phyloP scores from a whole-genome alignment of 1,140 invertebrate genomes.

The Apocrypta bakeri region DNA sequence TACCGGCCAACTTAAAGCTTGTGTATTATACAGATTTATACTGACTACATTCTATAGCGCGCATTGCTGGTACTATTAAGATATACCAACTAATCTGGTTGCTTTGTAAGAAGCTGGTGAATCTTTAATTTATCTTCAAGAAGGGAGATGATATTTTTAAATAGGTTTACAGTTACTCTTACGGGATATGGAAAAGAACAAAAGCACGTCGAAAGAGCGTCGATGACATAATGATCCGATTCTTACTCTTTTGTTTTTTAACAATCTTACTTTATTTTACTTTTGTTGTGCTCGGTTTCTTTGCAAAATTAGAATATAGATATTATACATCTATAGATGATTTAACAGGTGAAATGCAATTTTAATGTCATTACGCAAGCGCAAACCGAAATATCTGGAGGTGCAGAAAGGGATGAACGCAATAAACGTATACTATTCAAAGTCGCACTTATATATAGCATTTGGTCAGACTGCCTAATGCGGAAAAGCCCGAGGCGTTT shows the following conservation, averaged over 20 bases:
- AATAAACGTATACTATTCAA: conserved; percentile 15
- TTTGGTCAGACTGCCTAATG: conserved; percentile 32
- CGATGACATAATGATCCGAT: not conserved
- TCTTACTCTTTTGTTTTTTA: not conserved
- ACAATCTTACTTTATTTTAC: too few relatives aligned
- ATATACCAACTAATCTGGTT: conserved; percentile 32
- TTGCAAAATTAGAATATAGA: too few relatives aligned
- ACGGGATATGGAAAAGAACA: not conserved
- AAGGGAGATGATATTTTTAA: not conserved
- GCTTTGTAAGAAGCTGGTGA: not conserved
- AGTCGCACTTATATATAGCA: conserved; percentile 14
- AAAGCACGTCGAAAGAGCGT: not conserved
- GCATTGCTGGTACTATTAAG: not conserved
- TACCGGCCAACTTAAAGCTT: not conserved
- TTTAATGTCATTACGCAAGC: not conserved
- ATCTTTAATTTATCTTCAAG: not conserved
- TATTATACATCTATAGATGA: too few relatives aligned
- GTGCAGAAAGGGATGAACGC: not conserved
- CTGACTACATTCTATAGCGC: too few relatives aligned
- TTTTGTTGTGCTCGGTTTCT: too few relatives aligned
- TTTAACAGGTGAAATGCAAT: not conserved
- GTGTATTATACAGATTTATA: not conserved
- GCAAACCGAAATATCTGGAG: conserved; percentile 30
- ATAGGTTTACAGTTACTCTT: conserved; percentile 12
- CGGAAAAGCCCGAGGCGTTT: conserved; percentile 13